Conservation (phyloP, 2,113 vertebrate species). For the Machaerirhynchus nigripectus region DNA sequence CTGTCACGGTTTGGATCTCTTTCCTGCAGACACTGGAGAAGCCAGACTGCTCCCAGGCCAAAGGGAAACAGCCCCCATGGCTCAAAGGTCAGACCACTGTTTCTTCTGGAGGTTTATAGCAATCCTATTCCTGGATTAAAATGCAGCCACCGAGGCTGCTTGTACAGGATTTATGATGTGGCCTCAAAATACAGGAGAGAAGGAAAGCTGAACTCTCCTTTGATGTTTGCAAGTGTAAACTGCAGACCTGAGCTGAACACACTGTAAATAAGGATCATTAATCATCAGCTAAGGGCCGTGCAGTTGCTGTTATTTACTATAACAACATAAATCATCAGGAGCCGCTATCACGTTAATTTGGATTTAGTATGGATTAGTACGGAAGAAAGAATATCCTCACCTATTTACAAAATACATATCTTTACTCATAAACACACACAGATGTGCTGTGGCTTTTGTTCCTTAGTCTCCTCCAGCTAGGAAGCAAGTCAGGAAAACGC, state of each 20-base stretch:
- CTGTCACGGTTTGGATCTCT: rapidly evolving
- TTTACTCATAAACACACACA: neutral
- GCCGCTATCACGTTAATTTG: slow-evolving; percentile 25
- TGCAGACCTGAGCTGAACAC: slow-evolving; percentile 18
- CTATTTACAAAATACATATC: neutral
- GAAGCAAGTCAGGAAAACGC: neutral
- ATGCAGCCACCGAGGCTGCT: neutral
- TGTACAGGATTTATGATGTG: neutral
- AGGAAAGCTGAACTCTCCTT: slow-evolving; percentile 7
- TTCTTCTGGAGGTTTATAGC: neutral
- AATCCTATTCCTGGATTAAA: neutral
- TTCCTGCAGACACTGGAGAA: neutral
- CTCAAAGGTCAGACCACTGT: rapidly evolving
- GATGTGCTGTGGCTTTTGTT: neutral
- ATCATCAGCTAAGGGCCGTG: slow-evolving; percentile 19
- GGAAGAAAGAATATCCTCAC: neutral
- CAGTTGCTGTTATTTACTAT: slow-evolving; percentile 30
- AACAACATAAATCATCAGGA: slow-evolving; percentile 52
- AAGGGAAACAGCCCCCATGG: rapidly evolving
- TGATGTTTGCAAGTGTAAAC: slow-evolving; percentile 39
- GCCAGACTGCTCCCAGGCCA: neutral
- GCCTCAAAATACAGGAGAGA: neutral
- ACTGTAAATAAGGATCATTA: slow-evolving; percentile 48
- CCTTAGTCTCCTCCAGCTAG: neutral
- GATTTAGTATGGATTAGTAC: slow-evolving; percentile 7